Percentiles rank a stretch among this genome's conserved stretches.
phyloP scores from a whole-genome alignment of 2,113 vertebrate genomes.

The Canis aureus region DNA sequence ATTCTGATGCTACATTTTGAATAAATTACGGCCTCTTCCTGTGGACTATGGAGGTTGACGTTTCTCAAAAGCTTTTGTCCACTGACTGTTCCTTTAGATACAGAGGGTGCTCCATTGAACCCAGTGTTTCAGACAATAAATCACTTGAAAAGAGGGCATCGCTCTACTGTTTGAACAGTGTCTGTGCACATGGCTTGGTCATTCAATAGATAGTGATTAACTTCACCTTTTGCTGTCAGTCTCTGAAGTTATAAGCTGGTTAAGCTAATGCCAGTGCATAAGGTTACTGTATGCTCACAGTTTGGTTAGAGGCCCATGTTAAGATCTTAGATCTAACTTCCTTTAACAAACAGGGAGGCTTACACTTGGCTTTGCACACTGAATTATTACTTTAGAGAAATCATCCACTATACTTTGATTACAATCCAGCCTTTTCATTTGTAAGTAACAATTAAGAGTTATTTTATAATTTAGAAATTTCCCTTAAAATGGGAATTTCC shows the following conservation, averaged over 20 bases:
- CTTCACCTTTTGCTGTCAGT: not conserved
- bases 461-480: constrained; percentile 55
- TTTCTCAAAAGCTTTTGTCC: constrained; percentile 30
- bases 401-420: not conserved
- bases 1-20: constrained; percentile 29
- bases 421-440: constrained; percentile 27
- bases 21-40: not conserved
- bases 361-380: not conserved
- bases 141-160: constrained; percentile 7
- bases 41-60: not conserved
- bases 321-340: not conserved
- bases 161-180: not conserved
- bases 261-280: not conserved
- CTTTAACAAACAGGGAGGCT: not conserved
- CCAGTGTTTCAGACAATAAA: constrained; percentile 2
- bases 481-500: constrained; percentile 20
- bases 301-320: not conserved
- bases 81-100: not conserved
- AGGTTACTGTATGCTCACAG: not conserved
- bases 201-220: not conserved
- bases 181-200: not conserved
- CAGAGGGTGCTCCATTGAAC: not conserved
- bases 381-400: constrained; percentile 52
- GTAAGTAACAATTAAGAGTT: not conserved
- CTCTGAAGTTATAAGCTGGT: not conserved